Evolutionary conservation across 2,797 vertebrate species (phyloP), one percentile per base, ranked within the genome.

Genomic region (Labeo calbasu): DNA sequence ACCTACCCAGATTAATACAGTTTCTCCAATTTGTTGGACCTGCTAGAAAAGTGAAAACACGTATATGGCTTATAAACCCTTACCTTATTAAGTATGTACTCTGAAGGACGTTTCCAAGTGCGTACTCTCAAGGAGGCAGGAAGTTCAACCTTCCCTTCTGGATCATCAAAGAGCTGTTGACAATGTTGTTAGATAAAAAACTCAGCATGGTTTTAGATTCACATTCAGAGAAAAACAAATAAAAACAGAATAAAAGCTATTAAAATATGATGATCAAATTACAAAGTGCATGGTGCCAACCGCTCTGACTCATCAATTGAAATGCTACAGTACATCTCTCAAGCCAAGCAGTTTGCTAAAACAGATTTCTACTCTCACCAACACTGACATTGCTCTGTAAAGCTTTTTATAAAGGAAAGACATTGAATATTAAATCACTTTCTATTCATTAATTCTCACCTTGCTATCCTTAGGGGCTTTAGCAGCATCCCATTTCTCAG

Each of bases 71-170:
- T 65, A 36, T 43, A 63, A 23, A 3, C 13, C 12, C 84, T 94
- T 93, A 99, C 97, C 96, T 92, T 94, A 85, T 92, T 92, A 59
- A 68, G 51, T 85, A 96, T 92, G 91, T 96, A 94, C 82, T 99
- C 97, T 7, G 92, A 83, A 15, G 97, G 97, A 17, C 97, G 96
- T 92, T 95, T 98, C 98, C 97, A 99, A 55, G 92, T 93, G 91
- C 95, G 93, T 66, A 97, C 93, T 92, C 95, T 96, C 75, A 99
- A 75, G 69, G 95, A 94, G 13, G 85, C 48, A 78, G 97, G 97
- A 72, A 99, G 88, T 66, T 91, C 88, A 89, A 97, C 93, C 90
- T 96, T 97, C 71, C 97, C 97, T 88, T 97, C 97, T 2, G 97
- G 97, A 85, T 98, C 97, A 53, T 99, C 97, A 93, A 97, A 99